Base-by-base conservation (phyloP, 2,113 vertebrate species). In the Pithys albifrons region DNA sequence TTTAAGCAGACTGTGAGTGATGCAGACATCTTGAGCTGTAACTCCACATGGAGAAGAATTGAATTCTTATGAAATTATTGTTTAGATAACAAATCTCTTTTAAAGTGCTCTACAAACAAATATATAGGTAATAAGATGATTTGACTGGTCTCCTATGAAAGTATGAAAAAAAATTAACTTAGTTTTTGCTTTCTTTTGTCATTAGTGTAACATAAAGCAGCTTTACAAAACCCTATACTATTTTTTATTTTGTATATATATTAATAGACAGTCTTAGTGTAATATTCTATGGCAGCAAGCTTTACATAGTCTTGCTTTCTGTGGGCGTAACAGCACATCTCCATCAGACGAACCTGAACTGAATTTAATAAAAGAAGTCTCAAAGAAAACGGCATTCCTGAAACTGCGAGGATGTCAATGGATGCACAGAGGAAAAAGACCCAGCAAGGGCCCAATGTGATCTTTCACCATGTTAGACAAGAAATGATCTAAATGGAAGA, bases 401-500 rank as follows among this genome's bases (percentile, higher is more conserved):
- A 6, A 88, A 45, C 6, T 23, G 27, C n/a, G 59, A 73, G 35
- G n/a, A 62, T 57, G 23, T 52, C 72, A 73, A 39, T 10, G 19
- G n/a, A 73, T 23, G 19, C 0, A 0, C 13, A 25, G 16, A 1
- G 19, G 12, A 12, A 16, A 73, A 86, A 64, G 9, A 76, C 15
- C 7, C 51, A 59, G 31, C 10, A 71, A 72, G 52, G 28, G 5
- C 14, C 19, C 15, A 29, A 13, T 55, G 39, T 23, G 46, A 73
- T 8, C 6, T 86, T 57, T 73, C 37, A 76, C 14, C 4, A 13
- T 29, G 35, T 61, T 72, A 62, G 25, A 51, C 20, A 51, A 12
- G 5, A 73, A 92, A 69, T 0, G 0, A n/a, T 54, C 31, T 12
- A 70, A 58, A 43, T 18, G 14, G 14, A 78, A 83, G 31, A 78